Evolutionary conservation across 2,113 vertebrate species (phyloP).

Genomic region (Amia ocellicauda): DNA sequence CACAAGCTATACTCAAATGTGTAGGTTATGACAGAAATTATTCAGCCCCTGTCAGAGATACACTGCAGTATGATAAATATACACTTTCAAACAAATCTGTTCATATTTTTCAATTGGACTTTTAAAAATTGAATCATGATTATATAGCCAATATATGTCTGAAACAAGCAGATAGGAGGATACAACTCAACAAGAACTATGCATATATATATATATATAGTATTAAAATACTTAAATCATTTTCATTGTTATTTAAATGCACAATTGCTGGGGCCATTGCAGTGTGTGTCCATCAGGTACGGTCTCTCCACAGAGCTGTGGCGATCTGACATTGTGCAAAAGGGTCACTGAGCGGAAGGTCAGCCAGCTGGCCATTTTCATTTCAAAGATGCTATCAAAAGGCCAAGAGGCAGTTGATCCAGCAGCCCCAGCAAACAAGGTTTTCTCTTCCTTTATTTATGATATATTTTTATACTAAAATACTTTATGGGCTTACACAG

Average conservation of each 20-base stretch:
- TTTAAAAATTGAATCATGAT: too few species aligned
- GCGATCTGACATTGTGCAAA: slow-evolving; percentile 89
- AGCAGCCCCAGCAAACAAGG: slow-evolving; percentile 75
- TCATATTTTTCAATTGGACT: too few species aligned
- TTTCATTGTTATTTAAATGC: background rate
- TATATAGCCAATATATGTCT: too few species aligned
- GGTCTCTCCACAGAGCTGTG: slow-evolving; percentile 66
- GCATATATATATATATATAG: too few species aligned
- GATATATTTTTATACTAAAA: slow-evolving; percentile 75
- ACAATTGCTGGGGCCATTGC: slow-evolving; percentile 31
- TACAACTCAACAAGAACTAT: too few species aligned
- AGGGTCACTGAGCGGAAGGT: slow-evolving; percentile 95
- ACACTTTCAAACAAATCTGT: too few species aligned
- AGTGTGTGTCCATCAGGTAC: slow-evolving; percentile 74
- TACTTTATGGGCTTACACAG: slow-evolving; percentile 68
- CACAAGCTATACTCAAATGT: too few species aligned
- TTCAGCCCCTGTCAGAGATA: too few species aligned
- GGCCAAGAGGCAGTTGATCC: slow-evolving; percentile 76
- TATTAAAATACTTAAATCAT: too few species aligned
- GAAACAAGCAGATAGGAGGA: too few species aligned
- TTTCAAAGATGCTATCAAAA: slow-evolving; percentile 89
- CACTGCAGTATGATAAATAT: too few species aligned
- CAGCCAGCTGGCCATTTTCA: slow-evolving; percentile 97
- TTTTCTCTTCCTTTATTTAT: slow-evolving; percentile 77
- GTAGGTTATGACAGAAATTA: too few species aligned